phyloP scores from a whole-genome alignment of 2,888 invertebrate genomes.

The Epinotia brunnichana region DNA sequence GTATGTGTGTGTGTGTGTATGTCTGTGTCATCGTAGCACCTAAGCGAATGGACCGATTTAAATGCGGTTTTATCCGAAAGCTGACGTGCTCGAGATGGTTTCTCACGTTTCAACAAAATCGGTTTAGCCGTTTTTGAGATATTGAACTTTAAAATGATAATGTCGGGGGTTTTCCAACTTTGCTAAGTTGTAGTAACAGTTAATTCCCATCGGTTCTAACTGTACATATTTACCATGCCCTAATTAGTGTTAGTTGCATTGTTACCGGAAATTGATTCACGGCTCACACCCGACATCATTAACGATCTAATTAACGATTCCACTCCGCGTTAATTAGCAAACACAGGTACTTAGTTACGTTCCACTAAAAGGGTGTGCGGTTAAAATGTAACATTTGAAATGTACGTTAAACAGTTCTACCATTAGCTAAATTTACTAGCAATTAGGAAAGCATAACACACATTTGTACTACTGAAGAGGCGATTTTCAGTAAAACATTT shows the following conservation, averaged over 20 bases:
- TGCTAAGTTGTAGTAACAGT: no score
- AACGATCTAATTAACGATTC: slow-evolving; percentile 14
- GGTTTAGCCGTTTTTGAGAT: no score
- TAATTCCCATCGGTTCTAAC: not conserved
- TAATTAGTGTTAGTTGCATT: not conserved
- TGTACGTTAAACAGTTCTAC: not conserved
- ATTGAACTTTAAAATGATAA: no score
- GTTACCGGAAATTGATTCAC: slow-evolving; percentile 20
- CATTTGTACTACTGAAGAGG: not conserved
- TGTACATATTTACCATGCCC: not conserved
- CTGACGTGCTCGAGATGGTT: no score
- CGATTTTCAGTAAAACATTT: no score
- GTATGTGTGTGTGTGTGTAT: no score
- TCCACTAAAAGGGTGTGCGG: not conserved
- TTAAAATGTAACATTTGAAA: not conserved
- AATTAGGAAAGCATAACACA: not conserved
- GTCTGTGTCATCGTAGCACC: no score
- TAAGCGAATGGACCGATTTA: no score
- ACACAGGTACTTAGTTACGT: slow-evolving; percentile 9
- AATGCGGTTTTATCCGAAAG: no score
- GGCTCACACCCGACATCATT: not conserved
- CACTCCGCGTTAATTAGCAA: slow-evolving; percentile 19
- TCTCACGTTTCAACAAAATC: no score
- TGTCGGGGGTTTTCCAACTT: no score
- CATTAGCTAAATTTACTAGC: not conserved